phyloP scores from a whole-genome alignment of 2,797 vertebrate genomes.

The Sebastes kiyomatsui region DNA sequence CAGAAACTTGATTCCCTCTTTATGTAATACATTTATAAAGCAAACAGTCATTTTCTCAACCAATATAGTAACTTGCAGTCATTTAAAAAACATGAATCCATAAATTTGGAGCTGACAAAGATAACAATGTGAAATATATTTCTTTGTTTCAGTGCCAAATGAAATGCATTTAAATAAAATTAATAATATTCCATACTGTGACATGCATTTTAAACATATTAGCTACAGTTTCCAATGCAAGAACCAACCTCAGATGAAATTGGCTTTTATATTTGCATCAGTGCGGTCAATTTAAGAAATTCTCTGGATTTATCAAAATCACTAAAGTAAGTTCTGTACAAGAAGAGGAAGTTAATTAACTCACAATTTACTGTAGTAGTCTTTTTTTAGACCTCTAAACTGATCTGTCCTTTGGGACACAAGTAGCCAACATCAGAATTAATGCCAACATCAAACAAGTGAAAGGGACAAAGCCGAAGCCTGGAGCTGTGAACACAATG shows the following conservation, averaged over 20 bases:
- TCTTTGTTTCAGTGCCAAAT: neutral
- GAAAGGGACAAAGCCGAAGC: conserved; percentile 25
- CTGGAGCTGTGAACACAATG: conserved; percentile 70
- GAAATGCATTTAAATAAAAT: neutral
- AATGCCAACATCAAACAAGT: conserved; percentile 39
- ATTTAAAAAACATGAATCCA: neutral
- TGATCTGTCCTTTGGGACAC: neutral
- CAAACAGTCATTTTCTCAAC: neutral
- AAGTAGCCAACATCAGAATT: neutral
- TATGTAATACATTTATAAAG: neutral
- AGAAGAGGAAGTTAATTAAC: neutral
- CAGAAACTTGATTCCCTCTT: neutral
- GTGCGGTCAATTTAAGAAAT: neutral
- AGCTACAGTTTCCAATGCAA: neutral
- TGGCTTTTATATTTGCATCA: neutral
- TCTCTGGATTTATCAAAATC: neutral
- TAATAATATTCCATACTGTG: neutral
- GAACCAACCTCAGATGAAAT: neutral
- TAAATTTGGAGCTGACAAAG: neutral
- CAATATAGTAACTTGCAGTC: neutral
- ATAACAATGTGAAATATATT: neutral
- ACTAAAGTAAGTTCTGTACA: neutral
- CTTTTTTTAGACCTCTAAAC: neutral
- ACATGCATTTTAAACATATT: neutral
- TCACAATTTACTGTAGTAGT: neutral